phyloP scores from a whole-genome alignment of 2,113 vertebrate species.

The Rallus limicola region DNA sequence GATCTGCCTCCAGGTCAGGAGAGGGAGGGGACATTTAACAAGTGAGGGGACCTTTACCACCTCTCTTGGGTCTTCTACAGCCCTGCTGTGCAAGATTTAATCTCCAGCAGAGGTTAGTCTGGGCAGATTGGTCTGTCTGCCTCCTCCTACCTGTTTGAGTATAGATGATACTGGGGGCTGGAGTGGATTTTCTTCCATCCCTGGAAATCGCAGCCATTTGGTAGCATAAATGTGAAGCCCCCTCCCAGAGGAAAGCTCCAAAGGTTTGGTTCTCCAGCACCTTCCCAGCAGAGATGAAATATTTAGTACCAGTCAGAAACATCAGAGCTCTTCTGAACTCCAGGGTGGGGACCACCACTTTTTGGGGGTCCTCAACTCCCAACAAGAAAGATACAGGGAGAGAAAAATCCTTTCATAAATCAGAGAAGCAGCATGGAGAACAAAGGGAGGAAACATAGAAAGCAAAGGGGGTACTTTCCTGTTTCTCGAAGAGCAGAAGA shows the following conservation, averaged over 20 bases:
- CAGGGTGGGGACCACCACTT: background rate
- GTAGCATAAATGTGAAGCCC: background rate
- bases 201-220: background rate
- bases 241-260: background rate
- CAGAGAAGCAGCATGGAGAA: background rate
- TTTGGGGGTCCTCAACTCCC: background rate
- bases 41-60: background rate
- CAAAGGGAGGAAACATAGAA: slow-evolving; percentile 30
- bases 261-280: background rate
- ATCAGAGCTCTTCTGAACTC: background rate
- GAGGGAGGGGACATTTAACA: background rate
- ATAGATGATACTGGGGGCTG: background rate
- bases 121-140: rapidly evolving
- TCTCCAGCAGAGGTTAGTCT: background rate
- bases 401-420: slow-evolving; percentile 31
- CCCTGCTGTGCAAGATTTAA: rapidly evolving
- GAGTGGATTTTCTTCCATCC: background rate
- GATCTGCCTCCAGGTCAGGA: background rate
- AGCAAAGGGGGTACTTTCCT: background rate
- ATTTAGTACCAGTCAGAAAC: background rate
- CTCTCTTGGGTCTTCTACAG: background rate
- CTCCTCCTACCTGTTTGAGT: background rate
- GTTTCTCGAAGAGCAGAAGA: background rate
- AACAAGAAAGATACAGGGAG: background rate
- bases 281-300: background rate